Conservation (phyloP, 1,140 invertebrate genomes). For the Gonatopus flavifemur region DNA sequence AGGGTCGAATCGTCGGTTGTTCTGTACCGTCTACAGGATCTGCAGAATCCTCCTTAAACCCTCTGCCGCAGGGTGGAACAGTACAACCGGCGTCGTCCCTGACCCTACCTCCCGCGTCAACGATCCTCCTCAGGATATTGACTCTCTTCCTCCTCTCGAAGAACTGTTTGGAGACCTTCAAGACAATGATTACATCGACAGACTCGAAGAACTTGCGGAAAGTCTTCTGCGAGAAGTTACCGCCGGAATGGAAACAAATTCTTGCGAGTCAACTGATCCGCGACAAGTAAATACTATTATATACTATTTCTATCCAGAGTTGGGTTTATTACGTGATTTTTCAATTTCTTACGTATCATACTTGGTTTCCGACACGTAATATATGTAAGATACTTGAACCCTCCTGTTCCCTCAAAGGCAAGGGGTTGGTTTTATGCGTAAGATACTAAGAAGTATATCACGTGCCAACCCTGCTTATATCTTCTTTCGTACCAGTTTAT, state of each 20-base stretch:
- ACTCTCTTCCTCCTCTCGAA: constrained; percentile 77
- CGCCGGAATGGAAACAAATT: constrained; percentile 69
- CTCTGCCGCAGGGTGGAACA: constrained; percentile 80
- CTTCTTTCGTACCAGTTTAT: too few relatives aligned
- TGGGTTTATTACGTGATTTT: too few relatives aligned
- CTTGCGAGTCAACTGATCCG: constrained; percentile 63
- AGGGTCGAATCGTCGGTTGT: constrained; percentile 62
- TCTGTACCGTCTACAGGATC: constrained; percentile 67
- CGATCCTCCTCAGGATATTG: constrained; percentile 68
- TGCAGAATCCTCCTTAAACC: constrained; percentile 70
- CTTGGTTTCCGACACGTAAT: too few relatives aligned
- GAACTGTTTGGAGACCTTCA: constrained; percentile 72
- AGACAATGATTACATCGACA: constrained; percentile 66
- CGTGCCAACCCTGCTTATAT: too few relatives aligned
- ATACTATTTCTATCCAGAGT: constrained; percentile 8
- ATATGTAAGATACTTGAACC: too few relatives aligned
- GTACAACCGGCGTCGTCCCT: constrained; percentile 62
- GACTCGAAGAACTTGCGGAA: constrained; percentile 76
- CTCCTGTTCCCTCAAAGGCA: too few relatives aligned
- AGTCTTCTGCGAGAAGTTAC: constrained; percentile 79
- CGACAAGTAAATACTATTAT: constrained; percentile 47
- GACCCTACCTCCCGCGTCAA: constrained; percentile 46
- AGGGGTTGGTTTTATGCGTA: too few relatives aligned
- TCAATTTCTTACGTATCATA: too few relatives aligned
- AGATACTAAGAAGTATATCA: too few relatives aligned